Evolutionary conservation across 1,140 invertebrate species (phyloP).

Genomic region (Drosophila kepulauana): DNA sequence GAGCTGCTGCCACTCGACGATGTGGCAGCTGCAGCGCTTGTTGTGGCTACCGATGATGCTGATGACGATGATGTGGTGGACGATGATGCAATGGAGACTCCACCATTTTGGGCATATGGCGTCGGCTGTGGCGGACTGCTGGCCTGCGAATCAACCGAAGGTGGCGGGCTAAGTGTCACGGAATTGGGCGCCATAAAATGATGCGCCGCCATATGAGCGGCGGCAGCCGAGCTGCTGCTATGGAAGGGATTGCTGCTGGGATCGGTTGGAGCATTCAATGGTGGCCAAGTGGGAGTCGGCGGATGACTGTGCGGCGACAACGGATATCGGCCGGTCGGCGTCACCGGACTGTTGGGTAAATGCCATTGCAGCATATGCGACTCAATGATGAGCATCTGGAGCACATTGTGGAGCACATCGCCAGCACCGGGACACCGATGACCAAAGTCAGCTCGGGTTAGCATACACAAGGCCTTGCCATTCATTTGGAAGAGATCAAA

Average conservation of each 20-base stretch:
- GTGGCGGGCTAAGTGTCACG: slow-evolving; percentile 95
- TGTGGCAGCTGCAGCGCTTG: slow-evolving; percentile 17
- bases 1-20: slow-evolving; percentile 81
- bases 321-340: slow-evolving; percentile 92
- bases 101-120: slow-evolving; percentile 38
- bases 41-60: slow-evolving; percentile 12
- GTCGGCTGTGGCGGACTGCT: slow-evolving; percentile 91
- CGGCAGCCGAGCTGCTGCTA: slow-evolving; percentile 79
- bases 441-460: slow-evolving; percentile 95
- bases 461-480: slow-evolving; percentile 96
- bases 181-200: slow-evolving; percentile 91
- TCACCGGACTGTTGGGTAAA: slow-evolving; percentile 93
- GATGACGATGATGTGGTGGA: slow-evolving; percentile 24
- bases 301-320: slow-evolving; percentile 92
- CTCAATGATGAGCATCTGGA: slow-evolving; percentile 94
- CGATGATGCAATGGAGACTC: slow-evolving; percentile 21
- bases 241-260: slow-evolving; percentile 86
- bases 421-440: slow-evolving; percentile 96
- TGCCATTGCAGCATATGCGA: slow-evolving; percentile 90
- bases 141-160: slow-evolving; percentile 94
- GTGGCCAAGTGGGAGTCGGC: slow-evolving; percentile 91
- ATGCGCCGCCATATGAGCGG: slow-evolving; percentile 86
- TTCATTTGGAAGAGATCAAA: slow-evolving; percentile 99
- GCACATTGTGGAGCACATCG: slow-evolving; percentile 96
- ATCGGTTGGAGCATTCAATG: slow-evolving; percentile 87